A percentile compares a stretch with the other conserved stretches of the same genome.
phyloP scores from a whole-genome alignment of 2,113 vertebrate genomes.

The Bolborhynchus lineola region DNA sequence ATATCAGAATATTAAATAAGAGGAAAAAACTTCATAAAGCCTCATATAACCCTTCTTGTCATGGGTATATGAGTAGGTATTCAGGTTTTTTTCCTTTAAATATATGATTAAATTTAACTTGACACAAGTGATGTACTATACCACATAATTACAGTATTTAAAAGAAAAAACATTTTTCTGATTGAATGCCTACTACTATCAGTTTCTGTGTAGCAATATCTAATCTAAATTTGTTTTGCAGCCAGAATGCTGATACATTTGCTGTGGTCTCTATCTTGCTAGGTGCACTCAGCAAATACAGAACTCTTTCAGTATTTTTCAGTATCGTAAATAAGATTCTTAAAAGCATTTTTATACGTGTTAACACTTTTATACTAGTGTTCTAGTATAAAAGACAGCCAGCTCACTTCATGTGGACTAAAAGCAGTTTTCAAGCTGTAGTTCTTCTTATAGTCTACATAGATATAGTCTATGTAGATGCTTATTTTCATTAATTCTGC shows the following conservation, averaged over 20 bases:
- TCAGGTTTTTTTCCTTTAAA: not conserved
- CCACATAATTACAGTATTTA: constrained; percentile 40
- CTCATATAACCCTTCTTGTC: constrained; percentile 31
- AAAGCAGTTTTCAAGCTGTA: constrained; percentile 48
- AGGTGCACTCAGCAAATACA: constrained; percentile 3
- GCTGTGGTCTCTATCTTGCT: not conserved
- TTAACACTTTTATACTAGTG: not conserved
- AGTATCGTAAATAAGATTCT: constrained; percentile 40
- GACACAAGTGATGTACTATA: constrained; percentile 26
- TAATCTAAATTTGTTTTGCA: constrained; percentile 43
- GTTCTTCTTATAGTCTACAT: not conserved
- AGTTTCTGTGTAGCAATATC: constrained; percentile 5
- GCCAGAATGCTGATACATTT: not conserved
- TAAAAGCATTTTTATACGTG: not conserved
- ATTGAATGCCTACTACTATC: constrained; percentile 47
- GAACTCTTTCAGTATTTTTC: constrained; percentile 37
- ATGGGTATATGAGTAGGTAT: not conserved
- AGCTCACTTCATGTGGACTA: constrained; percentile 37
- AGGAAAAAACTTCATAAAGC: constrained; percentile 25
- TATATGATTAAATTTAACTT: constrained; percentile 57
- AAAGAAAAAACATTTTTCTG: constrained; percentile 42
- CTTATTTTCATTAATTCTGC: not conserved
- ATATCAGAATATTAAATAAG: constrained; percentile 52
- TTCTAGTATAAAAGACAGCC: constrained; percentile 48
- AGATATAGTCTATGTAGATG: not conserved